Conservation (phyloP, 2,797 vertebrate species). For the Cheirogaleus major region DNA sequence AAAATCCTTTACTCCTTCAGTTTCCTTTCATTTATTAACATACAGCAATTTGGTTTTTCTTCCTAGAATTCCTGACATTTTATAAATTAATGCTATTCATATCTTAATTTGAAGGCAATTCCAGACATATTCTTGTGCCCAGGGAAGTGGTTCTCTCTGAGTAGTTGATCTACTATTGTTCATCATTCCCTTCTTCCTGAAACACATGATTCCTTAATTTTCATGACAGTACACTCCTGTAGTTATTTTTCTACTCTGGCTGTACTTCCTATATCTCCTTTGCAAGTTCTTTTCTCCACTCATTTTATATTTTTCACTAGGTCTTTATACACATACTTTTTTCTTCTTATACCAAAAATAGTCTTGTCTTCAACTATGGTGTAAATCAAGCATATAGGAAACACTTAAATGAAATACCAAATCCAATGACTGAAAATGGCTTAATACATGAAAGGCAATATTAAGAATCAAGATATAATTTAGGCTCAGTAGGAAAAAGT, state of each 20-base stretch:
- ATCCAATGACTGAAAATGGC: not conserved
- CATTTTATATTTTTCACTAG: not conserved
- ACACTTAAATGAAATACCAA: not conserved
- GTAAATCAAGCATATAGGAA: not conserved
- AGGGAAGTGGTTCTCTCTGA: not conserved
- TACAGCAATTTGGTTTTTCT: not conserved
- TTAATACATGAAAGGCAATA: not conserved
- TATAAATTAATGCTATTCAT: not conserved
- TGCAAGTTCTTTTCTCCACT: not conserved
- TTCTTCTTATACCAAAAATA: not conserved
- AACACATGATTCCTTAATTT: not conserved
- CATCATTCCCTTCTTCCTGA: not conserved
- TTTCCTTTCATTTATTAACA: not conserved
- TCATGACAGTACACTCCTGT: not conserved
- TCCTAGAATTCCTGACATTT: not conserved
- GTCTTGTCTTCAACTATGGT: not conserved
- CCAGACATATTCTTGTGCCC: not conserved
- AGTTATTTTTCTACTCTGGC: not conserved
- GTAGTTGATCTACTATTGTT: too few relatives aligned
- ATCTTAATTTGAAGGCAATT: not conserved
- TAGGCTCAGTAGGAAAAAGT: not conserved
- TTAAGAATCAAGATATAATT: not conserved
- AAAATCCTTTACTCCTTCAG: not conserved
- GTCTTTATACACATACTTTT: not conserved
- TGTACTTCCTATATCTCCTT: not conserved